Base-by-base conservation (phyloP, 2,888 invertebrate genomes). In the Scrobipalpa atriplicella region DNA sequence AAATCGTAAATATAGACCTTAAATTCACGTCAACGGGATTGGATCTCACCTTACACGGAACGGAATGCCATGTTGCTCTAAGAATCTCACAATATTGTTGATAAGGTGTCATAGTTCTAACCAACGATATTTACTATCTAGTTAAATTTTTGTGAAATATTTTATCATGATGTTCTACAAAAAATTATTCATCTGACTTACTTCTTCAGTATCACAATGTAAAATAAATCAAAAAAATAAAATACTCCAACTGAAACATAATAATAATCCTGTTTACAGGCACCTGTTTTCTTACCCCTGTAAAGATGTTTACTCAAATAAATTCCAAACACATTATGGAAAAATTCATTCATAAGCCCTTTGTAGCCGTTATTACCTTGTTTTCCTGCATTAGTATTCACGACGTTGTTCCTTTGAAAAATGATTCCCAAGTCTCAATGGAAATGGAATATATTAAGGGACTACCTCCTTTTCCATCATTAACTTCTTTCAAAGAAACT, bases 391-490 rank as follows among this genome's bases (percentile, higher is more conserved):
- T 80, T 83, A 77, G 78, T 80, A 87, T 87, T 86, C 86, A 82
- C 72, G 67, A 72, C 80, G 78, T 73, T 77, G 82, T 84, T 84
- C 81, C 76, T 78, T 71, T 84, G 86, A 88, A 86, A 88, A 86
- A 87, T 87, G 75, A 78, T 72, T 67, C 11, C 8, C 69, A 75
- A 82, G 75, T 81, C 84, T 81, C 86, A 52, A 67, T 72, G 78
- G 84, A 80, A 77, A 52, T 58, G 68, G 67, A 68, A 67, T 67
- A 66, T 62, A 66, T 69, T 69, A 41, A n/a, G 54, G 64, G 43
- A 43, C 36, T 29, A 6, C 38, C 54, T 18, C 21, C n/a, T n/a
- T 64, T 18, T 52, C 56, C 43, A 64, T 43, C 56, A 43, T 69
- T 70, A 68, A 66, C 66, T 64, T 41, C 63, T 66, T 13, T 16